These are phyloP conservation scores for Chrysogorgia sp. DNA, from an alignment of 92 coral and sea anemone species.

Conservation along the genomic window DNA sequence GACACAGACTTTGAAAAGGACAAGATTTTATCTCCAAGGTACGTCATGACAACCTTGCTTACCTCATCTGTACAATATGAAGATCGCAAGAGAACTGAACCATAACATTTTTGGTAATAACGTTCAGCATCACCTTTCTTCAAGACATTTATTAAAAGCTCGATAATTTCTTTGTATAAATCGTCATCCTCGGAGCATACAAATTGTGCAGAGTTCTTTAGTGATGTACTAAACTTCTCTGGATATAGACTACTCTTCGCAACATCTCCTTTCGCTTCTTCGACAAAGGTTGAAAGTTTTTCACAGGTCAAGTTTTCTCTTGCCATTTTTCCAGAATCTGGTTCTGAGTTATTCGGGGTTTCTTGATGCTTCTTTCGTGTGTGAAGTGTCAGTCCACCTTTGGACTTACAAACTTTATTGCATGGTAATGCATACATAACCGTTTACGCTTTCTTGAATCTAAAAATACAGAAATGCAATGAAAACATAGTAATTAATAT, in stretches of 20 bases:
- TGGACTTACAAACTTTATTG: too few species aligned
- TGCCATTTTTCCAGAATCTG: neutral
- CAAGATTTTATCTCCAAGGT: too few species aligned
- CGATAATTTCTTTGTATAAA: neutral
- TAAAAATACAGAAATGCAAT: neutral
- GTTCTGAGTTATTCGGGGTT: neutral
- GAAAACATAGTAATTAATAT: too few species aligned
- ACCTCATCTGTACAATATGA: too few species aligned
- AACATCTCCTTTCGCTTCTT: neutral
- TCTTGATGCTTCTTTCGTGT: neutral
- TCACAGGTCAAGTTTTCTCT: neutral
- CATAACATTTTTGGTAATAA: neutral
- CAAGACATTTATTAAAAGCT: neutral
- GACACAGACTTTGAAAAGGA: too few species aligned
- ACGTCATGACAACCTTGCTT: too few species aligned
- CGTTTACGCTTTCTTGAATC: neutral
- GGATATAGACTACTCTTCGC: neutral
- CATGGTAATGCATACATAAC: neutral
- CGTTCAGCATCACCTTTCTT: neutral
- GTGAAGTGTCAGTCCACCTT: neutral
- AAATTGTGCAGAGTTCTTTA: neutral
- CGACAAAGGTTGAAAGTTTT: neutral
- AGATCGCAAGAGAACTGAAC: too few species aligned
- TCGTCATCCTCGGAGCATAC: neutral
- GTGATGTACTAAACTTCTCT: neutral